Evolutionary conservation across 2,797 vertebrate genomes (phyloP), one percentile per base, ranked within the genome.

Genomic region (Antennarius maculatus): DNA sequence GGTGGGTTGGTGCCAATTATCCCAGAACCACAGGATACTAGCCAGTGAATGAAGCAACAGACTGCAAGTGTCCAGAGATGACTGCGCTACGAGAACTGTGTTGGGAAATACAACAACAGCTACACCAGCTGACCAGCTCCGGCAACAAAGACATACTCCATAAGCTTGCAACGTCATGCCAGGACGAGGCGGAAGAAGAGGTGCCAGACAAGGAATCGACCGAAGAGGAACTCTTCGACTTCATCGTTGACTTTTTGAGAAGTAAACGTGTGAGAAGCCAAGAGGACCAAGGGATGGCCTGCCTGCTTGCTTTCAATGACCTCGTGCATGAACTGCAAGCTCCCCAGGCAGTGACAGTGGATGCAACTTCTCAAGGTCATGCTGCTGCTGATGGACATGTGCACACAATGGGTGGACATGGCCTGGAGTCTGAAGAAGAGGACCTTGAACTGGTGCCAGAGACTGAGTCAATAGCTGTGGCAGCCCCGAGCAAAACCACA

Each of bases 241-340:
- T 41, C 53, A 64, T 71, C 29, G 23, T 79, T 5, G 56, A 67
- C 47, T 61, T 43, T 27, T 27, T 76, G 43, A 56, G 18, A 48
- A 50, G 66, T 71, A 10, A 61, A 7, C 23, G 76, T 1, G 23
- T 73, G 57, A n/a, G 7, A 53, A 67, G 58, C 31, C 47, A 27
- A 7, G 73, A 79, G 59, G 62, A 82, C 50, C 18, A 76, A 27
- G 65, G 54, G 1, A 62, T 69, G 65, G 8, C 65, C 16, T 7
- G 15, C 51, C 62, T 66, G 54, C 9, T 74, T 11, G 1, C 42
- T 41, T 54, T 69, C 42, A 51, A 43, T 1, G 28, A 64, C 5
- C 54, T 73, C 56, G 53, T 73, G 48, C 13, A 13, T 41, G 37
- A 62, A 60, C 66, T 74, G 52, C 23, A 71, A 45, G 4, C 18